Percentiles rank a stretch among this genome's conserved stretches.
phyloP scores from a whole-genome alignment of 2,113 vertebrate species.

The Hiodon tergisus region DNA sequence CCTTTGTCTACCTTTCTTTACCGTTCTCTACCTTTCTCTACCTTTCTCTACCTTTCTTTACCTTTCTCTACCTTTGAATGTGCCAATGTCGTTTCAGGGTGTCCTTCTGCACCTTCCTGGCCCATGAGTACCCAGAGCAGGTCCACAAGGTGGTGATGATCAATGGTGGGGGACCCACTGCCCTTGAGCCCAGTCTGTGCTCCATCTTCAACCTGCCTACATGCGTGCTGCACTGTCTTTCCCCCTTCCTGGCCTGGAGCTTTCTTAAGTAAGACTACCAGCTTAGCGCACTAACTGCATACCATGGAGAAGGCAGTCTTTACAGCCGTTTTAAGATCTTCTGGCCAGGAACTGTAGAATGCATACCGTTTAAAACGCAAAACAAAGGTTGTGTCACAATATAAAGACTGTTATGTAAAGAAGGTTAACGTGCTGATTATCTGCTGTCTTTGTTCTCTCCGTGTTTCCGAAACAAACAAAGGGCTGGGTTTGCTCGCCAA shows the following conservation, averaged over 20 bases:
- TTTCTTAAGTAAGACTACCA: constrained; percentile 74
- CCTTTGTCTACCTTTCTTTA: no score
- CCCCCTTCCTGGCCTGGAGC: constrained; percentile 88
- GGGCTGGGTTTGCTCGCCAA: constrained; percentile 90
- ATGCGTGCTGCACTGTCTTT: constrained; percentile 83
- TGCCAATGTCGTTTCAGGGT: constrained; percentile 44
- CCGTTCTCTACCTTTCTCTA: no score
- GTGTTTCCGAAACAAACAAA: constrained; percentile 29
- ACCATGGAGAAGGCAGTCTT: no score
- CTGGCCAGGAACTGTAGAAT: no score
- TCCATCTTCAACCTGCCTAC: constrained; percentile 95
- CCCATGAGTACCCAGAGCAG: constrained; percentile 71
- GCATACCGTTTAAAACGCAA: no score
- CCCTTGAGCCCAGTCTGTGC: constrained; percentile 82
- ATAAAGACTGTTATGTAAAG: no score
- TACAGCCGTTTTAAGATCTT: no score
- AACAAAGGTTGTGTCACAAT: no score
- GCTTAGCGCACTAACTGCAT: no score
- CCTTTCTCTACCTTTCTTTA: neutral
- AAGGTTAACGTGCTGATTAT: no score
- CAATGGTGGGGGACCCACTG: constrained; percentile 69
- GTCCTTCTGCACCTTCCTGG: constrained; percentile 69
- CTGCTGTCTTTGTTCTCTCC: neutral
- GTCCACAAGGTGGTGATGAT: constrained; percentile 79
- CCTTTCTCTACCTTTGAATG: constrained; percentile 1